Percentiles rank a stretch among this genome's conserved stretches.
Evolutionary conservation across 2,888 invertebrate species (phyloP).

Genomic region (Hypselothyrea guttata): DNA sequence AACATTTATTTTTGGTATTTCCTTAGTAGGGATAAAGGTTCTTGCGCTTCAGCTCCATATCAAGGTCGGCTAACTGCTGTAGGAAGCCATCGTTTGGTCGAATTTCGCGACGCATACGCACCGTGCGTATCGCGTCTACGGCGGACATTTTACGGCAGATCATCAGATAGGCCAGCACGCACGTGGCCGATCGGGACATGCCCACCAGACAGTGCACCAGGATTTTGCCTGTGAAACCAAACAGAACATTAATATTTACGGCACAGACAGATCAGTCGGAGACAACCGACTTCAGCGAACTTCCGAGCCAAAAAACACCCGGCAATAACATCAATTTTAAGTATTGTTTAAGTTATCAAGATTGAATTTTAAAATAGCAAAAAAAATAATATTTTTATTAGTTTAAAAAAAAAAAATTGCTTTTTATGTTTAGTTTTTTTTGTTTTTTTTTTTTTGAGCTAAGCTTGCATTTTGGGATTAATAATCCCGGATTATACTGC

Average conservation of each 20-base stretch:
- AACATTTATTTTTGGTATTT: conserved; percentile 5
- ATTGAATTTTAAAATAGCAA: no score
- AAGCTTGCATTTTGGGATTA: no score
- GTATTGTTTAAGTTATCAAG: no score
- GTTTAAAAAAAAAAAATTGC: no score
- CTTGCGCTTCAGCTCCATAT: conserved; percentile 84
- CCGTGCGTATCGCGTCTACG: conserved; percentile 87
- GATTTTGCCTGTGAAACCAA: conserved; percentile 87
- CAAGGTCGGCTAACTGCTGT: conserved; percentile 88
- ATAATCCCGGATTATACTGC: no score
- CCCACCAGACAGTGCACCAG: conserved; percentile 92
- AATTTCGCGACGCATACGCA: conserved; percentile 88
- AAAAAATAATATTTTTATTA: no score
- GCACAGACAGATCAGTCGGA: no score
- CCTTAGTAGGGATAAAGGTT: conserved; percentile 81
- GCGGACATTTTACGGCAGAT: conserved; percentile 89
- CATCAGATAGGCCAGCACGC: conserved; percentile 91
- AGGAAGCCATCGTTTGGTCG: conserved; percentile 92
- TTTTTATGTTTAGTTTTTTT: no score
- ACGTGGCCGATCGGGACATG: conserved; percentile 91
- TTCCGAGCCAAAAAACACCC: no score
- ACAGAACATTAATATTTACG: not conserved
- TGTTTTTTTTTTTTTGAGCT: no score
- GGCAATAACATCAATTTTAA: no score
- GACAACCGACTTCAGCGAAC: no score